Evolutionary conservation across 2,797 vertebrate species (phyloP).

Genomic region (Acanthurus tractus): DNA sequence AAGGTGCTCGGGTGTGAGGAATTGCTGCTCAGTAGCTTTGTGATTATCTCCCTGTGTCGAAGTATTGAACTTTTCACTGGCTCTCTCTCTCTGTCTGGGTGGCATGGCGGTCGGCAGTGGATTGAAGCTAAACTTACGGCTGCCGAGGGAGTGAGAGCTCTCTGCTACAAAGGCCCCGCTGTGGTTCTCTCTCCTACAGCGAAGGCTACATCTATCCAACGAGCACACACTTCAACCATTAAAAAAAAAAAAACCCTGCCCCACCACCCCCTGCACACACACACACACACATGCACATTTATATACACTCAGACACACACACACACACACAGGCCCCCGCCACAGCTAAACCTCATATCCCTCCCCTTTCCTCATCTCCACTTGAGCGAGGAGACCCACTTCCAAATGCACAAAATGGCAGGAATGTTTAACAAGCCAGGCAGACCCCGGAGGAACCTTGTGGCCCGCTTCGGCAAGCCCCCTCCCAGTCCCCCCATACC

Average conservation of each 20-base stretch:
- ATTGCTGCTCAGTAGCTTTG: slow-evolving; percentile 20
- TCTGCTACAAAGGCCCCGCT: slow-evolving; percentile 69
- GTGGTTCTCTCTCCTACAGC: slow-evolving; percentile 54
- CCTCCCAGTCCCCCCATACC: background rate
- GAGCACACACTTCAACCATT: slow-evolving; percentile 65
- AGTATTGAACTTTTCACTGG: slow-evolving; percentile 54
- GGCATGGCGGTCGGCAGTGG: slow-evolving; percentile 25
- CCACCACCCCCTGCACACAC: slow-evolving; percentile 30
- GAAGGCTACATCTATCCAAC: slow-evolving; percentile 53
- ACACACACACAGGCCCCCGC: slow-evolving; percentile 56
- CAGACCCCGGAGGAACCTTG: slow-evolving; percentile 69
- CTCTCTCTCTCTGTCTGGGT: slow-evolving; percentile 38
- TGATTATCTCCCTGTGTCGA: slow-evolving; percentile 56
- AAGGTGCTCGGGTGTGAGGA: slow-evolving; percentile 30
- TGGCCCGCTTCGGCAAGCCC: slow-evolving; percentile 35
- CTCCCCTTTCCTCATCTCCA: slow-evolving; percentile 75
- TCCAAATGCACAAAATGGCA: slow-evolving; percentile 87
- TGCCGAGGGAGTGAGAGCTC: slow-evolving; percentile 64
- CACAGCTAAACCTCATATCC: slow-evolving; percentile 54
- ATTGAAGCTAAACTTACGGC: slow-evolving; percentile 65
- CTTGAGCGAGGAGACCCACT: slow-evolving; percentile 79
- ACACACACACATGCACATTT: background rate
- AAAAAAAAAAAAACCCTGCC: slow-evolving; percentile 32
- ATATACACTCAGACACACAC: background rate
- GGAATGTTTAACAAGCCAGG: slow-evolving; percentile 82